phyloP scores from a whole-genome alignment of 2,888 invertebrate genomes.

The Ormyrus rosae region DNA sequence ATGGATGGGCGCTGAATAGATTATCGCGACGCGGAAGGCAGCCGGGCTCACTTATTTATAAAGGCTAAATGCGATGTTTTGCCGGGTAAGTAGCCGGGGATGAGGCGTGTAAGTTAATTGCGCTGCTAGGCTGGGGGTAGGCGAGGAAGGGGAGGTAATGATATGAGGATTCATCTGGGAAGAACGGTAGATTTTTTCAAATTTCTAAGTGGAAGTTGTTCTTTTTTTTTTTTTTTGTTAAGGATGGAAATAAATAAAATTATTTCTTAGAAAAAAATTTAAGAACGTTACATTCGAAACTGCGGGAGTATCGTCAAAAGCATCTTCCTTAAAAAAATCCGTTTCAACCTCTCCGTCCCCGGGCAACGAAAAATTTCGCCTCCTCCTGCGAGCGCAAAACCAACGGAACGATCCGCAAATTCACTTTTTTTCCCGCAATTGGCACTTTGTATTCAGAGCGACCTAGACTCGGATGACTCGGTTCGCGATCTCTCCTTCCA shows the following conservation, averaged over 20 bases:
- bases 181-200: too few relatives aligned
- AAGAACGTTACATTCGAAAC: too few relatives aligned
- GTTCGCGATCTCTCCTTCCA: conserved; percentile 16
- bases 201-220: too few relatives aligned
- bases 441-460: conserved; percentile 70
- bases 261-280: too few relatives aligned
- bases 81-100: too few relatives aligned
- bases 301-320: too few relatives aligned
- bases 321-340: too few relatives aligned
- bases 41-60: conserved; percentile 26
- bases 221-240: too few relatives aligned
- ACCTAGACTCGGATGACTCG: conserved; percentile 54
- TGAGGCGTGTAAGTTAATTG: conserved; percentile 8
- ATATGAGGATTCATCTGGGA: not conserved
- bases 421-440: conserved; percentile 51
- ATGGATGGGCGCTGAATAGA: conserved; percentile 14
- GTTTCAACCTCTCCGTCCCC: too few relatives aligned
- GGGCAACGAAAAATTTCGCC: too few relatives aligned
- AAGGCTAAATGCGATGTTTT: not conserved
- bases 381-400: too few relatives aligned
- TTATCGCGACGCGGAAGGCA: conserved; percentile 1
- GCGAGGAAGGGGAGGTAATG: not conserved
- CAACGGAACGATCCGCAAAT: not conserved
- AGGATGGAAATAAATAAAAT: too few relatives aligned
- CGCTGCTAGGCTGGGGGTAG: not conserved